phyloP scores from a whole-genome alignment of 2,113 vertebrate species.

The Coptodon rendalli region DNA sequence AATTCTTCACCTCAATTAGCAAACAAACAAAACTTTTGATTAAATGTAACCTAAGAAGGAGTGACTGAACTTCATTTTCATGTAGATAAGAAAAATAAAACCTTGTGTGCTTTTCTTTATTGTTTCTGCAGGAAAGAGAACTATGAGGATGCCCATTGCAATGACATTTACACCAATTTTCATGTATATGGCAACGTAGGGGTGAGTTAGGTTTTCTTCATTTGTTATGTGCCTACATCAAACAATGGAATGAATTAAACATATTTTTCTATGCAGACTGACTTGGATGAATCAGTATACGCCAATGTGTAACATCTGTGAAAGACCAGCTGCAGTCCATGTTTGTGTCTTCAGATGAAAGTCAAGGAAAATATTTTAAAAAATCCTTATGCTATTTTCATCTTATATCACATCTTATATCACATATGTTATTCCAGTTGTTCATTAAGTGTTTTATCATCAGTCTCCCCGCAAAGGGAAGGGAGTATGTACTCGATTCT shows the following conservation, averaged over 20 bases:
- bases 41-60: background rate
- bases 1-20: background rate
- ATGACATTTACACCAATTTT: background rate
- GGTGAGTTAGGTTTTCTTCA: slow-evolving; percentile 1
- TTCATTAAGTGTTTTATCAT: background rate
- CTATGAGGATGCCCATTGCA: background rate
- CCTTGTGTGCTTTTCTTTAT: background rate
- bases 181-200: slow-evolving; percentile 21
- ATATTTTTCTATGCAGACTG: background rate
- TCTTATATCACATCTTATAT: background rate
- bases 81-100: background rate
- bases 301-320: slow-evolving; percentile 17
- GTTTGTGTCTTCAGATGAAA: background rate
- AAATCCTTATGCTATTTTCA: background rate
- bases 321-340: background rate
- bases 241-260: background rate
- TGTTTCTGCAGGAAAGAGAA: background rate
- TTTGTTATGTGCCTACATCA: background rate
- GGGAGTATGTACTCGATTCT: background rate
- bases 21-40: background rate
- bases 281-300: slow-evolving; percentile 28
- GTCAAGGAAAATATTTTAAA: background rate
- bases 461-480: background rate
- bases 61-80: background rate
- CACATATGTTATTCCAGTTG: background rate